phyloP scores from a whole-genome alignment of 2,797 vertebrate genomes.

The Sylvilagus floridanus region DNA sequence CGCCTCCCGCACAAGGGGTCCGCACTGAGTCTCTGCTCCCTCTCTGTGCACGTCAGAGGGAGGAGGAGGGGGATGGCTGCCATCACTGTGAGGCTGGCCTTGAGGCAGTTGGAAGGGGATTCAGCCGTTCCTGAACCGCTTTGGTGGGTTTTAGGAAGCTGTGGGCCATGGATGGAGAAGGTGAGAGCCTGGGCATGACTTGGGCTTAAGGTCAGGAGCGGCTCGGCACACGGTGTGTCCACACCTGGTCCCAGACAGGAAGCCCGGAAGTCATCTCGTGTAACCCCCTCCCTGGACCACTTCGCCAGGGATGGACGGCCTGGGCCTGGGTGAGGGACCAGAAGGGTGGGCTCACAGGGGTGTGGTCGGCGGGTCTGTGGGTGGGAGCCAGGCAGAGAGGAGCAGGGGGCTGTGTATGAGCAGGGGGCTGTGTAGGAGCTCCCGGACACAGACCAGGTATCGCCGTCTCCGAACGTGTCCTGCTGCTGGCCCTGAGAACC shows the following conservation, averaged over 20 bases:
- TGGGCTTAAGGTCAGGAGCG: background rate
- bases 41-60: too few relatives aligned
- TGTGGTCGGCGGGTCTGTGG: too few relatives aligned
- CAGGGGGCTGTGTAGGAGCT: too few relatives aligned
- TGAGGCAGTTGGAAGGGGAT: background rate
- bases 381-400: too few relatives aligned
- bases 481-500: background rate
- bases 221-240: background rate
- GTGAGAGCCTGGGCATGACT: background rate
- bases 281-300: too few relatives aligned
- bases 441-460: background rate
- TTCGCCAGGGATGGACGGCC: too few relatives aligned
- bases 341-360: too few relatives aligned
- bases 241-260: background rate
- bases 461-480: background rate
- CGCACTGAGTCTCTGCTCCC: background rate
- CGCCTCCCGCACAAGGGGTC: background rate
- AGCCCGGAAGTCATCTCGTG: background rate
- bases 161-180: accelerated
- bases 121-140: background rate
- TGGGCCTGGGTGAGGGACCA: too few relatives aligned
- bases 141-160: background rate
- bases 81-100: too few relatives aligned
- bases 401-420: too few relatives aligned
- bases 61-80: background rate